Conservation (phyloP, 2,797 vertebrate species). For the Eulemur albifrons region DNA sequence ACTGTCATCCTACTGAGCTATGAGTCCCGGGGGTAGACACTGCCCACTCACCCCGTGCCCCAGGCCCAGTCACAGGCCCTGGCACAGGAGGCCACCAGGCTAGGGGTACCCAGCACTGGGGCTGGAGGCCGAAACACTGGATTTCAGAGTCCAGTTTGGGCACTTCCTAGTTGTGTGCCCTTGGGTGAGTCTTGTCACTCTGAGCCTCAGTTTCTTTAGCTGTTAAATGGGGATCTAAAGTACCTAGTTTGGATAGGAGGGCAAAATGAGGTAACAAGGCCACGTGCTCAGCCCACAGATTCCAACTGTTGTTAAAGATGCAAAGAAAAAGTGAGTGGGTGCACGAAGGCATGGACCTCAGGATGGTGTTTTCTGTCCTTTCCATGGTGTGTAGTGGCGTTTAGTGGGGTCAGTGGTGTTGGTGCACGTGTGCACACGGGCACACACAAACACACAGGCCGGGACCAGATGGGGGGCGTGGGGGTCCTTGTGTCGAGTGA, state of each 20-base stretch:
- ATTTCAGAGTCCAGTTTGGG: background rate
- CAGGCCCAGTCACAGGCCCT: background rate
- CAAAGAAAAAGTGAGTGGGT: background rate
- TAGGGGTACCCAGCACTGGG: background rate
- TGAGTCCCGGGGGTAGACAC: rapidly evolving
- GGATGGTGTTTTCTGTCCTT: background rate
- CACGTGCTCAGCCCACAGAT: too few species aligned
- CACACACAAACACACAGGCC: background rate
- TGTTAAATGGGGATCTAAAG: background rate
- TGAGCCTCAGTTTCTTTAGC: background rate
- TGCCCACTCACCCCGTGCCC: background rate
- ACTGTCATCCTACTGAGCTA: too few species aligned
- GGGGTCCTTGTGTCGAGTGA: background rate
- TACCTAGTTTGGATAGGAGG: background rate
- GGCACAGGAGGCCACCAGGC: too few species aligned
- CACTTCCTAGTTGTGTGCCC: background rate
- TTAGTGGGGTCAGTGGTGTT: background rate
- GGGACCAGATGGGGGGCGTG: too few species aligned
- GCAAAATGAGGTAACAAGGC: rapidly evolving
- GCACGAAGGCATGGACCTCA: background rate
- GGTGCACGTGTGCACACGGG: background rate
- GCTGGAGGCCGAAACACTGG: background rate
- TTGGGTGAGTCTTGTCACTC: background rate
- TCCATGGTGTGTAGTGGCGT: background rate
- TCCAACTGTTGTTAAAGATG: background rate